Percentiles rank a stretch among this genome's conserved stretches.
Evolutionary conservation across 37 sponge, comb jelly and placozoan genomes (phyloP).

Genomic region (Chondrilla cf. caribensis): DNA sequence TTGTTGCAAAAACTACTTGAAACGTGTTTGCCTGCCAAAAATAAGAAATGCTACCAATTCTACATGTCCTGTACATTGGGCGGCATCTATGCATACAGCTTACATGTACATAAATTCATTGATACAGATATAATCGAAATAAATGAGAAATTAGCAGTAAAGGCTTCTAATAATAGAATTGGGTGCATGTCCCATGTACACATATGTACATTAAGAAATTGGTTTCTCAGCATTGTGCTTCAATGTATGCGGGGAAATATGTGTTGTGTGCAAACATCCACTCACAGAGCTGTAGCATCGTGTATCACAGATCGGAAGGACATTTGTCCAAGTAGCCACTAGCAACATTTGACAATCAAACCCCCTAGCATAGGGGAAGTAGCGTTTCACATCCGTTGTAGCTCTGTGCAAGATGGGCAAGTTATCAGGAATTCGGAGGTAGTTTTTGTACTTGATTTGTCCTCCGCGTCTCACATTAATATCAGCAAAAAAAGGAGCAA

Average conservation of each 20-base stretch:
- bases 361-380: neutral
- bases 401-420: neutral
- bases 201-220: neutral
- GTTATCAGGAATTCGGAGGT: neutral
- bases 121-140: neutral
- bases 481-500: conserved; percentile 15
- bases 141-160: too few species aligned
- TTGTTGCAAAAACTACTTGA: neutral
- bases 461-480: neutral
- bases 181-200: neutral
- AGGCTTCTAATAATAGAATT: neutral
- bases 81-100: neutral
- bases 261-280: too few species aligned
- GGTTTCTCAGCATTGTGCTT: neutral
- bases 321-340: neutral
- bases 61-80: neutral
- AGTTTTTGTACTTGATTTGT: neutral
- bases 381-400: neutral
- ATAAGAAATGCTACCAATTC: too few species aligned
- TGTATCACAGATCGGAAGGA: neutral
- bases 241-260: too few species aligned
- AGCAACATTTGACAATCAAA: neutral
- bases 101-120: neutral
- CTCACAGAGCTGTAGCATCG: too few species aligned
- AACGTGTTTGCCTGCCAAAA: neutral